Conservation (phyloP, 1,140 invertebrate species). For the Amphibalanus amphitrite region DNA sequence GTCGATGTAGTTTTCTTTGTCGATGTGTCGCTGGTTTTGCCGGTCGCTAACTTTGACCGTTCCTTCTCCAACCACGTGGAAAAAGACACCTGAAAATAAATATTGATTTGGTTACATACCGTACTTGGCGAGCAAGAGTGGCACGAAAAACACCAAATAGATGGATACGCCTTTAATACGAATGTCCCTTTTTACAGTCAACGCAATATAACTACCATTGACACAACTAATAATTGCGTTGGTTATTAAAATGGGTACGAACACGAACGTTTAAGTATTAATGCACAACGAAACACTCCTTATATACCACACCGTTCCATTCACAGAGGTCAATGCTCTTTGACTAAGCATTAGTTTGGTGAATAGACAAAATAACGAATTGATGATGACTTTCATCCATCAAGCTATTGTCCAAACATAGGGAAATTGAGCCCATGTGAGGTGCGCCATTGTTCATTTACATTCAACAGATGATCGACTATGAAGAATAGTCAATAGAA, state of each 20-base stretch:
- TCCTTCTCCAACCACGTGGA: conserved; percentile 84
- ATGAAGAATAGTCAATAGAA: background rate
- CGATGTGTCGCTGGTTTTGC: conserved; percentile 61
- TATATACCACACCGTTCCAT: too few species aligned
- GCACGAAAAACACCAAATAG: too few species aligned
- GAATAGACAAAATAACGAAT: background rate
- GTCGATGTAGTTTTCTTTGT: conserved; percentile 88
- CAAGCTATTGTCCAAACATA: background rate
- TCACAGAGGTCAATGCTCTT: background rate
- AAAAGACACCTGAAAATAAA: conserved; percentile 54
- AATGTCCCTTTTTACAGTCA: too few species aligned
- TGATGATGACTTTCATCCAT: background rate
- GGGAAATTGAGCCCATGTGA: background rate
- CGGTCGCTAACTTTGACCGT: conserved; percentile 62
- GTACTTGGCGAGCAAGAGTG: too few species aligned
- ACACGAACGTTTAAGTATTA: background rate
- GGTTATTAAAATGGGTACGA: too few species aligned
- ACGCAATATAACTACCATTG: too few species aligned
- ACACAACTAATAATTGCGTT: background rate
- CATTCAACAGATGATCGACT: background rate
- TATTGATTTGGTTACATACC: too few species aligned
- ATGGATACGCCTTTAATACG: too few species aligned
- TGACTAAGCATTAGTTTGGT: too few species aligned
- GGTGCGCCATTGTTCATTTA: background rate
- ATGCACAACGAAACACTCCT: conserved; percentile 5